Evolutionary conservation across 1,140 invertebrate species (phyloP).

Genomic region (Anoplophora glabripennis): DNA sequence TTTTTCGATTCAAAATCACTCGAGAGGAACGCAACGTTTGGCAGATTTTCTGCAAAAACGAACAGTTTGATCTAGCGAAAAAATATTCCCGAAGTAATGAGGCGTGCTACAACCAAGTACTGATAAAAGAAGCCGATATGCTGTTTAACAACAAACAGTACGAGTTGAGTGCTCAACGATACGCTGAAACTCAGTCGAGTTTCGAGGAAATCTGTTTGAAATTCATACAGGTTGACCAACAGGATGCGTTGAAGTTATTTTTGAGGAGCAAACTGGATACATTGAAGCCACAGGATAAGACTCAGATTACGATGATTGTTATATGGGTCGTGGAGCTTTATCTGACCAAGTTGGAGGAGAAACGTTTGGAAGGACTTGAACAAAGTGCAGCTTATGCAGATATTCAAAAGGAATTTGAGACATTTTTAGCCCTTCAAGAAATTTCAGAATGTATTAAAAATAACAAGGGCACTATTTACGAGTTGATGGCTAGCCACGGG

Average conservation of each 20-base stretch:
- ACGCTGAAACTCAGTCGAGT: constrained; percentile 84
- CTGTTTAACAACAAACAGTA: constrained; percentile 79
- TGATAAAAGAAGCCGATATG: constrained; percentile 86
- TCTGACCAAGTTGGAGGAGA: constrained; percentile 76
- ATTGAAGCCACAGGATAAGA: constrained; percentile 63
- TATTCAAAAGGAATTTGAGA: constrained; percentile 79
- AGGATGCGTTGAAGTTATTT: constrained; percentile 83
- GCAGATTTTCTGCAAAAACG: constrained; percentile 84
- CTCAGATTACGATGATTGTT: constrained; percentile 87
- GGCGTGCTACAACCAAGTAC: constrained; percentile 76
- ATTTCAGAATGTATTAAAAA: constrained; percentile 71
- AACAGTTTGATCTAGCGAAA: constrained; percentile 85
- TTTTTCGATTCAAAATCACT: constrained; percentile 83
- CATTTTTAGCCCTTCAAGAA: constrained; percentile 63
- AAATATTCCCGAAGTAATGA: constrained; percentile 75
- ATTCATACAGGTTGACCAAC: constrained; percentile 80
- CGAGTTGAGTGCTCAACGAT: constrained; percentile 80
- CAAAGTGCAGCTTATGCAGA: constrained; percentile 58
- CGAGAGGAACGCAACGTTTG: constrained; percentile 86
- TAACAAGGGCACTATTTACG: constrained; percentile 80
- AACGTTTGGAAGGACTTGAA: constrained; percentile 61
- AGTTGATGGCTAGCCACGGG: constrained; percentile 88
- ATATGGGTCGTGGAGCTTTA: constrained; percentile 93
- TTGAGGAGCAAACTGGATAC: constrained; percentile 59
- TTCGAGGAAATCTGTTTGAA: constrained; percentile 94